A percentile compares a stretch with the other conserved stretches of the same genome.
Evolutionary conservation across 2,888 invertebrate species (phyloP).

Genomic region (Catocala nupta): DNA sequence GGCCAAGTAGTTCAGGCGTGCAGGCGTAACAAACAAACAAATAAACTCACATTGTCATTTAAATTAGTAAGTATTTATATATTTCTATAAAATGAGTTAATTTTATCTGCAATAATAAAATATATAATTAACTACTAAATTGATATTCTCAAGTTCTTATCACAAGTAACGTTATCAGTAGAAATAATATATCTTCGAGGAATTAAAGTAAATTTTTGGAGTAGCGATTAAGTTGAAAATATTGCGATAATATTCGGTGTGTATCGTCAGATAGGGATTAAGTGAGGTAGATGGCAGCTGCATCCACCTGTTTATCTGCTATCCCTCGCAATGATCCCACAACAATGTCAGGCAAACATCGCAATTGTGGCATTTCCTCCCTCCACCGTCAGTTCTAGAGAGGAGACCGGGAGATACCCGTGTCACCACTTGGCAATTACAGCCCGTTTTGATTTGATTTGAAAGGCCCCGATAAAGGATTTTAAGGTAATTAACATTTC

Average conservation of each 20-base stretch:
- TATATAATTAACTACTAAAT: too few species aligned
- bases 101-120: too few species aligned
- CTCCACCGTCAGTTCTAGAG: neutral
- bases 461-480: slow-evolving; percentile 5
- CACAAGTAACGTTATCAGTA: too few species aligned
- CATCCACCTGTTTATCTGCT: slow-evolving; percentile 2
- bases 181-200: too few species aligned
- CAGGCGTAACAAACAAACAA: too few species aligned
- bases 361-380: slow-evolving; percentile 1
- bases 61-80: too few species aligned
- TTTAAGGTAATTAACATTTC: slow-evolving; percentile 7
- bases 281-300: neutral
- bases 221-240: too few species aligned
- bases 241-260: neutral
- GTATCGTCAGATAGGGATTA: neutral
- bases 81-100: too few species aligned
- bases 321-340: neutral
- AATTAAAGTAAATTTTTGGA: too few species aligned
- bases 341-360: neutral
- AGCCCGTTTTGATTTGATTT: slow-evolving; percentile 11
- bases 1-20: too few species aligned
- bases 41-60: too few species aligned
- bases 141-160: too few species aligned
- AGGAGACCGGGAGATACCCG: neutral
- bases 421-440: slow-evolving; percentile 6